Evolutionary conservation across 2,888 invertebrate species (phyloP).

Genomic region (Diarsia brunnea): DNA sequence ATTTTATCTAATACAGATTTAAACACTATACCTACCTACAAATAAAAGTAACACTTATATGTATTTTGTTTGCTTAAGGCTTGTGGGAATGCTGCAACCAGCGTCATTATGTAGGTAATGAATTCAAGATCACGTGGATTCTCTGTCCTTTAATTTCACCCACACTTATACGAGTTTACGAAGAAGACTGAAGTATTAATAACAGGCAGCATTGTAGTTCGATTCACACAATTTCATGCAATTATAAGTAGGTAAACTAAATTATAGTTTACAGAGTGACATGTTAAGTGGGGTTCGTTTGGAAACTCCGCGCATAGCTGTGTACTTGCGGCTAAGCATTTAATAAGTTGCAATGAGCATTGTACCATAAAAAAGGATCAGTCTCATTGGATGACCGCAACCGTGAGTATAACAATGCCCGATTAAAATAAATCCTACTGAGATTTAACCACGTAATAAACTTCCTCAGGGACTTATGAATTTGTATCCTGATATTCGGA

Average conservation of each 20-base stretch:
- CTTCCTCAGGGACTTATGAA: not conserved
- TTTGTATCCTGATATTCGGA: not conserved
- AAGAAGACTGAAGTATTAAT: constrained; percentile 8
- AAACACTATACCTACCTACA: not conserved
- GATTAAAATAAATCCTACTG: not conserved
- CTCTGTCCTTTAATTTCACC: constrained; percentile 18
- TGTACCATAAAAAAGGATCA: not conserved
- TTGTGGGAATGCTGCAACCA: not conserved
- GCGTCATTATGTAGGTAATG: constrained; percentile 7
- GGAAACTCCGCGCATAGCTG: not conserved
- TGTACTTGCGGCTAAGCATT: not conserved
- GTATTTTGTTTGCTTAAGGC: constrained; percentile 2
- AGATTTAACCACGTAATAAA: not conserved
- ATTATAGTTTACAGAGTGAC: not conserved
- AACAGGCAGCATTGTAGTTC: constrained; percentile 22
- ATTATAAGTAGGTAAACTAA: constrained; percentile 5
- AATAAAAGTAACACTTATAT: not conserved
- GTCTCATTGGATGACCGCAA: not conserved
- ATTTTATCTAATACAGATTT: not conserved
- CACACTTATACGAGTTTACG: not conserved
- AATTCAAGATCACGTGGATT: constrained; percentile 14
- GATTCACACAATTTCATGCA: constrained; percentile 33
- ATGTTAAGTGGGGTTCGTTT: constrained; percentile 9
- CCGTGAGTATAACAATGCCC: not conserved
- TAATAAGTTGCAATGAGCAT: not conserved